Base-by-base conservation (phyloP, 2,113 vertebrate species). In the Dendropsophus ebraccatus region DNA sequence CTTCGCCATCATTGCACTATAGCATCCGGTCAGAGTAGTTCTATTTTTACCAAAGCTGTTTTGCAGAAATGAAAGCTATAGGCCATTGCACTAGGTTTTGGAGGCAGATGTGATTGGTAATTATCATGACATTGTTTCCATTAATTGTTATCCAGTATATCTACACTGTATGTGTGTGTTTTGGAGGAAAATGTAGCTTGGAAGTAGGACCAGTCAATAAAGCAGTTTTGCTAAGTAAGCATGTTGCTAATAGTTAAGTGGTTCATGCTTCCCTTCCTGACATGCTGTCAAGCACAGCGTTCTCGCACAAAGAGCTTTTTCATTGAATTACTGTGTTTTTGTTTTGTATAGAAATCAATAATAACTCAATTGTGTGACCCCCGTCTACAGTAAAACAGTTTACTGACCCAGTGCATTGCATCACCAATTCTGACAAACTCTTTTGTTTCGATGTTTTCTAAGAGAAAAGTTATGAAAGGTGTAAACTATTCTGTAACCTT, bases 361-460 rank as follows among this genome's bases (percentile, higher is more conserved):
- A 23, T 37, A 87, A 83, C 41, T 87, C 74, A 67, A 67, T 83
- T 41, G 67, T 17, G 47, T 78, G 75, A 76, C 73, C 81, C 41
- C 65, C 50, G 54, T 65, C 60, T 70, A n/a, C 50, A n/a, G 41
- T 74, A 76, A 82, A 82, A 87, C 70, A 87, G 75, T 87, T 58
- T 81, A 60, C 67, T 56, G 75, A 72, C 19, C 50, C 41, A 81
- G 45, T 28, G 75, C 28, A 77, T 58, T 52, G 54, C 56, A 84
- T 73, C 70, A 35, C 19, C 37, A 32, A 52, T 56, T 37, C 35
- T n/a, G 47, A n/a, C 65, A 70, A 70, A 73, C 23, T 70, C 17
- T 54, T 82, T 52, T 69, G 25, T 25, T 49, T 12, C 41, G 23
- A 9, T n/a, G 8, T 41, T 83, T 69, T 67, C 62, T 49, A 16